These are phyloP conservation scores for Gymnoscopelus braueri DNA, from an alignment of 2,797 vertebrate genomes.

Conservation along the genomic window DNA sequence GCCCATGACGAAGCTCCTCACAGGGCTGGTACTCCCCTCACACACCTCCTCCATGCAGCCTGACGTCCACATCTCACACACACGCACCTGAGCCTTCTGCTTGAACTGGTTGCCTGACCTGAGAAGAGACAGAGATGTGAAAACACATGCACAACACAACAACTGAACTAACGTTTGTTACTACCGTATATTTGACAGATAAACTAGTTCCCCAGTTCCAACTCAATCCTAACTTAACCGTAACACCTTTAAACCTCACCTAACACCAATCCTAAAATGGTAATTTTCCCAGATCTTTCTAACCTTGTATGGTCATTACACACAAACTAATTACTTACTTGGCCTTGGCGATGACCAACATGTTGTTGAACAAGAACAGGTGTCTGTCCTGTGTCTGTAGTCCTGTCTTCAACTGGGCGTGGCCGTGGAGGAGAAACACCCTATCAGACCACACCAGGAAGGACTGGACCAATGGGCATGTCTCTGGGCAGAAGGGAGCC, in stretches of 20 bases:
- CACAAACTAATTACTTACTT: slow-evolving; percentile 64
- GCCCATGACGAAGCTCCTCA: slow-evolving; percentile 89
- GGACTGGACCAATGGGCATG: slow-evolving; percentile 66
- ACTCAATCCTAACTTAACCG: no score
- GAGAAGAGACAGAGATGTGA: slow-evolving; percentile 40
- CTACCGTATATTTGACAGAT: no score
- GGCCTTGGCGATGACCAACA: slow-evolving; percentile 87
- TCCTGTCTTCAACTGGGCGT: slow-evolving; percentile 84
- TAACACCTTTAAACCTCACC: no score
- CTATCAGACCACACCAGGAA: slow-evolving; percentile 67
- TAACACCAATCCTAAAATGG: no score
- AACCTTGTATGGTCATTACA: no score
- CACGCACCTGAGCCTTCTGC: slow-evolving; percentile 83
- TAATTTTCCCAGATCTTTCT: no score
- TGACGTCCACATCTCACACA: slow-evolving; percentile 87
- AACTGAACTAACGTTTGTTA: slow-evolving; percentile 20
- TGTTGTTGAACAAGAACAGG: slow-evolving; percentile 87
- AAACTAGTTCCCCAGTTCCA: no score
- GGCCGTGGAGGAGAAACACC: slow-evolving; percentile 79
- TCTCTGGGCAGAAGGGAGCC: slow-evolving; percentile 70
- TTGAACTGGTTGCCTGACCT: slow-evolving; percentile 82
- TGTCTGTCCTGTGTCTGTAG: slow-evolving; percentile 89
- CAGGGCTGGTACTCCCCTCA: slow-evolving; percentile 81
- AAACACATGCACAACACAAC: slow-evolving; percentile 5
- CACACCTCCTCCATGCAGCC: slow-evolving; percentile 85